Percentiles rank a stretch among this genome's conserved stretches.
phyloP scores from a whole-genome alignment of 2,113 vertebrate species.

The Clinocottus analis region DNA sequence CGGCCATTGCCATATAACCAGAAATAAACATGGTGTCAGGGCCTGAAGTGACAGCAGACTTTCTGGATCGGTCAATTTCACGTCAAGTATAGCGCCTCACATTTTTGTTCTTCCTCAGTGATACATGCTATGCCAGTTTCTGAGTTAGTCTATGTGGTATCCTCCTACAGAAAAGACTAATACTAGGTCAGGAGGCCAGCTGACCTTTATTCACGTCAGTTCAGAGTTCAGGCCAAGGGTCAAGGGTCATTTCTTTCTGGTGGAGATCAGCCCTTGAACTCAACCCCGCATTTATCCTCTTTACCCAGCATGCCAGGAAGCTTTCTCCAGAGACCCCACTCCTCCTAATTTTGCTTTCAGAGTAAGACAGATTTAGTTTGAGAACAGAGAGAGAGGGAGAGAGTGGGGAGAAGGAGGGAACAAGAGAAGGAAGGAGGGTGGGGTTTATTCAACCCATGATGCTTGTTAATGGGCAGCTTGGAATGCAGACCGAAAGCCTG shows the following conservation, averaged over 20 bases:
- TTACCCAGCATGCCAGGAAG: conserved; percentile 51
- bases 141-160: conserved; percentile 38
- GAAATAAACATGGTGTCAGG: conserved; percentile 11
- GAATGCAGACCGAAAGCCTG: conserved; percentile 69
- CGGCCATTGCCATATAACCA: conserved; percentile 27
- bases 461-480: conserved; percentile 77
- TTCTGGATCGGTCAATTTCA: background rate
- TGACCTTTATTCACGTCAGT: conserved; percentile 50
- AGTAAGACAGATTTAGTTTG: conserved; percentile 50
- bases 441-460: conserved; percentile 71
- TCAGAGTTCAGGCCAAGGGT: conserved; percentile 54
- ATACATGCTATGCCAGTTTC: conserved; percentile 18
- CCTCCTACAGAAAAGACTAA: conserved; percentile 37
- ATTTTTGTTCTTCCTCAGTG: background rate
- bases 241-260: conserved; percentile 54
- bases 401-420: conserved; percentile 17
- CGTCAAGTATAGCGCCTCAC: background rate
- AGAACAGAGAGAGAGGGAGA: conserved; percentile 31
- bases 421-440: conserved; percentile 46
- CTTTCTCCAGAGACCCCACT: conserved; percentile 44
- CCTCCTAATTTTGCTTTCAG: conserved; percentile 48
- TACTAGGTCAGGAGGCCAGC: conserved; percentile 43
- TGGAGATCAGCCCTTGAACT: conserved; percentile 71
- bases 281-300: conserved; percentile 61
- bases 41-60: background rate